Percentiles rank a stretch among this genome's conserved stretches.
Evolutionary conservation across 2,113 vertebrate genomes (phyloP).

Genomic region (Macroglossus sobrinus): DNA sequence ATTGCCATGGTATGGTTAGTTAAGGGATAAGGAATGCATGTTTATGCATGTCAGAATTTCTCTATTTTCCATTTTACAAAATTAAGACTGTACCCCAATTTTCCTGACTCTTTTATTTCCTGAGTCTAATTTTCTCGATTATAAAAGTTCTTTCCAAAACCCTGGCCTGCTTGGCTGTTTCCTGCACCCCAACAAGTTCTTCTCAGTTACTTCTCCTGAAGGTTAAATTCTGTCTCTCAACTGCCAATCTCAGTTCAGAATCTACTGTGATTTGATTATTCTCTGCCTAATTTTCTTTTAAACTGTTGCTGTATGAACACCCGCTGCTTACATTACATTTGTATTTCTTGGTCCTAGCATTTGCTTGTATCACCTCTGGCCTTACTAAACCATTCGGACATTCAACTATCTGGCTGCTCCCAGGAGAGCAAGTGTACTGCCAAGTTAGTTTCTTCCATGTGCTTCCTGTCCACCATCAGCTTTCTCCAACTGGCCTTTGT

Average conservation of each 20-base stretch:
- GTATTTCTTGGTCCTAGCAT: not conserved
- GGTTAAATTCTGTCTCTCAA: not conserved
- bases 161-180: not conserved
- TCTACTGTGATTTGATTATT: not conserved
- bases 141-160: not conserved
- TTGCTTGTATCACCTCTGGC: not conserved
- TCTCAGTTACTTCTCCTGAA: not conserved
- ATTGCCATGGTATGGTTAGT: not conserved
- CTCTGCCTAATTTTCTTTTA: not conserved
- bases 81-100: not conserved
- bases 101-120: not conserved
- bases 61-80: not conserved
- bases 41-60: not conserved
- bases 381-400: not conserved
- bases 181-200: not conserved
- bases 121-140: not conserved
- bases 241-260: not conserved
- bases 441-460: not conserved
- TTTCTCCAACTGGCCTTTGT: constrained; percentile 13
- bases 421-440: not conserved
- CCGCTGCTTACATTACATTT: not conserved
- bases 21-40: not conserved
- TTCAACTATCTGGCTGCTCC: not conserved
- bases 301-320: not conserved
- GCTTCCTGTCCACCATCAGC: not conserved